Evolutionary conservation across 2,888 invertebrate species (phyloP).

Genomic region (Heliconius ismenius): DNA sequence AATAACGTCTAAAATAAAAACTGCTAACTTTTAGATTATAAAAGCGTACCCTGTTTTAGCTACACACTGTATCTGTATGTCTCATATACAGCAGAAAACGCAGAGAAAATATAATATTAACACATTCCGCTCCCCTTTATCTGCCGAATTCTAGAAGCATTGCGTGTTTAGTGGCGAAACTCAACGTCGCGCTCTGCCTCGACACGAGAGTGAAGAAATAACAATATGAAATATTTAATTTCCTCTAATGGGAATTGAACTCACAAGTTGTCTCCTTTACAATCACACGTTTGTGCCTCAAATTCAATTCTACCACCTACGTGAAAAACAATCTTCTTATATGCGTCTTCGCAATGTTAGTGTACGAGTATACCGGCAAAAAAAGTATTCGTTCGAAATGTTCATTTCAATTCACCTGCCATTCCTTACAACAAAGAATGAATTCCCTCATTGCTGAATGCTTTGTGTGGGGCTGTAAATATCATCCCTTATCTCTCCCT

Average conservation of each 20-base stretch:
- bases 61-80: no score
- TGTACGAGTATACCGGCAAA: constrained; percentile 14
- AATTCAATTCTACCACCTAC: constrained; percentile 3
- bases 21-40: not conserved
- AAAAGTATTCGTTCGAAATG: constrained; percentile 30
- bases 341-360: constrained; percentile 15
- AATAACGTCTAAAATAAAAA: not conserved
- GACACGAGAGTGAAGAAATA: no score
- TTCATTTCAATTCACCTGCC: constrained; percentile 36
- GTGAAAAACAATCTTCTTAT: constrained; percentile 7
- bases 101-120: no score
- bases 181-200: no score
- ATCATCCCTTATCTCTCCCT: constrained; percentile 30
- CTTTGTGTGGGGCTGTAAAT: constrained; percentile 31
- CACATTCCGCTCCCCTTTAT: no score
- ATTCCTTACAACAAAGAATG: constrained; percentile 35
- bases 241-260: no score
- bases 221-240: no score
- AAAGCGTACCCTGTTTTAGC: not conserved
- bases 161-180: no score
- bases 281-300: not conserved
- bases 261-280: no score
- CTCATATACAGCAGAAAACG: no score
- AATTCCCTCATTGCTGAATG: constrained; percentile 32
- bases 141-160: no score